These are phyloP conservation scores for Bicyclus anynana DNA, from an alignment of 1,140 invertebrate genomes.

Conservation along the genomic window DNA sequence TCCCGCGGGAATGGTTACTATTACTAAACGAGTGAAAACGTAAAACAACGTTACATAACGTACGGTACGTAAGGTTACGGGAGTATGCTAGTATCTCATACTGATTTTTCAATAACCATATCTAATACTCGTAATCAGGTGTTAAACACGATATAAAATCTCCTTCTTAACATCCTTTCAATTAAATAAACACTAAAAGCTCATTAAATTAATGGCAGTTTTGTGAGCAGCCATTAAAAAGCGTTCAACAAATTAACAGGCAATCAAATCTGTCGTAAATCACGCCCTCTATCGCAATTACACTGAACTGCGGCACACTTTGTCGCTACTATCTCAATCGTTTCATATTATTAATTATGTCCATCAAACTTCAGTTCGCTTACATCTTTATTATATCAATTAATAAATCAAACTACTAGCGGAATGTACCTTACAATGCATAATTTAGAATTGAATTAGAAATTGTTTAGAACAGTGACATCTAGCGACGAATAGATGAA, in stretches of 20 bases:
- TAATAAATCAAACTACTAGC: too few relatives aligned
- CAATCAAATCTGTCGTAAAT: conserved; percentile 50
- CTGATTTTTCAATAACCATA: too few relatives aligned
- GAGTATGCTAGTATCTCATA: too few relatives aligned
- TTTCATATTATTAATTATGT: conserved; percentile 61
- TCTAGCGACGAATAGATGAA: conserved; percentile 53
- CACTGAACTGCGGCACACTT: conserved; percentile 42
- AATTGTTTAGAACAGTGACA: conserved; percentile 45
- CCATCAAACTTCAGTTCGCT: conserved; percentile 44
- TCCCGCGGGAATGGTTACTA: too few relatives aligned
- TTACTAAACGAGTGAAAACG: too few relatives aligned
- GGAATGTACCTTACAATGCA: too few relatives aligned
- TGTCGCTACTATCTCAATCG: conserved; percentile 49
- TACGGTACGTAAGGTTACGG: too few relatives aligned
- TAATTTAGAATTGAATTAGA: conserved; percentile 8
- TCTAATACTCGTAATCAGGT: too few relatives aligned
- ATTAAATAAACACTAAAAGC: not conserved
- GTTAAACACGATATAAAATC: too few relatives aligned
- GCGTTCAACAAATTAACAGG: conserved; percentile 14
- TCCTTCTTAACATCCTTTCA: too few relatives aligned
- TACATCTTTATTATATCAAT: conserved; percentile 43
- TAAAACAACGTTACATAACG: too few relatives aligned
- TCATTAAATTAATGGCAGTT: not conserved
- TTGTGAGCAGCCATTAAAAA: conserved; percentile 1
- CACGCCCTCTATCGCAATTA: conserved; percentile 50